phyloP scores from a whole-genome alignment of 2,888 invertebrate genomes.

The Allygus modestus region DNA sequence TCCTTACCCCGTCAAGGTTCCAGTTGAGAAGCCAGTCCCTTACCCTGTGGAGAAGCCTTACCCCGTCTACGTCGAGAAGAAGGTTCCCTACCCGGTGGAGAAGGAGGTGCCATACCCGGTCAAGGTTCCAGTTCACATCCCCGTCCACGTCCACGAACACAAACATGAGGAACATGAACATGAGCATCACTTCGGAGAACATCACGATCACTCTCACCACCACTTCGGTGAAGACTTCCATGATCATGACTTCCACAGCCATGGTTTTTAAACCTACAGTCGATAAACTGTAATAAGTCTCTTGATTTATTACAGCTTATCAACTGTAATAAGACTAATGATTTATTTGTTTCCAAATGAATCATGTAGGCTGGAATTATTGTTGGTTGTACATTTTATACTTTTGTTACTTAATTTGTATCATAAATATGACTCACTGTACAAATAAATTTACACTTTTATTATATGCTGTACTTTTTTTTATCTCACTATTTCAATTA shows the following conservation, averaged over 20 bases:
- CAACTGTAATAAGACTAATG: not conserved
- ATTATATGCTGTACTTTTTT: no score
- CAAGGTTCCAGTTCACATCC: conserved; percentile 53
- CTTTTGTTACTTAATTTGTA: conserved; percentile 22
- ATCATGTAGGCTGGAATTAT: not conserved
- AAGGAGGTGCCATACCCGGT: conserved; percentile 53
- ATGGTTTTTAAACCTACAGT: not conserved
- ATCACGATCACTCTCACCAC: not conserved
- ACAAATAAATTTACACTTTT: conserved; percentile 8
- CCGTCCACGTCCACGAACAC: conserved; percentile 30
- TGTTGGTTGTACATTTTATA: conserved; percentile 12
- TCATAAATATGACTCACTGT: conserved; percentile 32
- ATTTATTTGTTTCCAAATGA: conserved; percentile 2
- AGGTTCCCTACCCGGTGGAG: conserved; percentile 56
- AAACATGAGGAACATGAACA: conserved; percentile 5
- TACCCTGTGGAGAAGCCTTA: conserved; percentile 58
- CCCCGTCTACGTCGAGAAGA: conserved; percentile 49
- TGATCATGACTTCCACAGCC: not conserved
- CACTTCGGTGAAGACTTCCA: not conserved
- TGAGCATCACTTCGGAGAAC: conserved; percentile 12
- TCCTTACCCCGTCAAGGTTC: conserved; percentile 39
- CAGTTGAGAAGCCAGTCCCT: conserved; percentile 58
- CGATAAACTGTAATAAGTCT: not conserved
- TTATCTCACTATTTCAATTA: no score
- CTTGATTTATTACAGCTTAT: not conserved